Evolutionary conservation across 2,113 vertebrate species (phyloP).

Genomic region (Pavo muticus): DNA sequence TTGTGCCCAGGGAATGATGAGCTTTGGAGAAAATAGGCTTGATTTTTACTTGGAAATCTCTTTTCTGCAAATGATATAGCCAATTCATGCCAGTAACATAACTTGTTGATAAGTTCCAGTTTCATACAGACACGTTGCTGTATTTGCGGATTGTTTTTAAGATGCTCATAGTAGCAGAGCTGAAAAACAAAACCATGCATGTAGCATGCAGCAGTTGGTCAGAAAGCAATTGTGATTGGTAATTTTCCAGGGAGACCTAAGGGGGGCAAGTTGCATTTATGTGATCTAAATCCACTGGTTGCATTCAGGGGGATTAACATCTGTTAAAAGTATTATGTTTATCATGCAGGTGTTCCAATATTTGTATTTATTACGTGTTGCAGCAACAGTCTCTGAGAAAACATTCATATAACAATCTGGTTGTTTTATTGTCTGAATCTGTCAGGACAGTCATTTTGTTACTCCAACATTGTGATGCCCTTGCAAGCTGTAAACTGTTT

Average conservation of each 20-base stretch:
- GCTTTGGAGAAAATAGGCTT: background rate
- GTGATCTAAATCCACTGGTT: constrained; percentile 76
- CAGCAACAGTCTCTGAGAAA: constrained; percentile 84
- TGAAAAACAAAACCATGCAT: background rate
- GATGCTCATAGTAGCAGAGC: background rate
- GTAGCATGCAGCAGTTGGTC: constrained; percentile 18
- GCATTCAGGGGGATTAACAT: constrained; percentile 80
- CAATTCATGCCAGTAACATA: background rate
- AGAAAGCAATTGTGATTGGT: constrained; percentile 56
- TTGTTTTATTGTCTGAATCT: constrained; percentile 86
- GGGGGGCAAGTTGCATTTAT: constrained; percentile 70
- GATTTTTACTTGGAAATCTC: background rate
- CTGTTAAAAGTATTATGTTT: constrained; percentile 84
- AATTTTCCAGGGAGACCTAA: constrained; percentile 71
- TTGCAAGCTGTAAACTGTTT: constrained; percentile 84
- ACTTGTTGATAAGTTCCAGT: background rate
- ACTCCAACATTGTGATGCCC: constrained; percentile 81
- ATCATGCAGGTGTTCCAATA: constrained; percentile 86
- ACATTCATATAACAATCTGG: constrained; percentile 82
- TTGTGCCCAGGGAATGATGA: background rate
- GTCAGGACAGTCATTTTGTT: constrained; percentile 84
- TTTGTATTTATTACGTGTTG: constrained; percentile 85
- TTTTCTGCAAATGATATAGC: background rate
- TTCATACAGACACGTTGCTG: background rate
- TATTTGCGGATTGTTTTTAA: constrained; percentile 22